Conservation (phyloP, 2,113 vertebrate species). For the Morone saxatilis region DNA sequence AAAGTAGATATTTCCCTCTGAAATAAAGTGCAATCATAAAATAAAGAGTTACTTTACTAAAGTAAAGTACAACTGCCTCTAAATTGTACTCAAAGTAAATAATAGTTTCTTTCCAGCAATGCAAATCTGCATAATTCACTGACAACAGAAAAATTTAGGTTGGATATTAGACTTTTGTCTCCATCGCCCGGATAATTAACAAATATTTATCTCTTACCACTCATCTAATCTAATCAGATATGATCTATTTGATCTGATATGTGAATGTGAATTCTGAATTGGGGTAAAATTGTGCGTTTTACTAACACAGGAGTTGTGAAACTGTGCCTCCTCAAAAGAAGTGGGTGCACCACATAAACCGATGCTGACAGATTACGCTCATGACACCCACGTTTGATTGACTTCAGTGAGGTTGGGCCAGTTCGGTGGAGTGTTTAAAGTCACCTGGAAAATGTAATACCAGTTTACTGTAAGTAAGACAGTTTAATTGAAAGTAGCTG, state of each 20-base stretch:
- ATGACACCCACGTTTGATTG: neutral
- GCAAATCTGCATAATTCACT: neutral
- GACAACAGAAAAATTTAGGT: neutral
- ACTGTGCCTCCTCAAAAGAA: conserved; percentile 9
- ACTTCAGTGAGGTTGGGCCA: neutral
- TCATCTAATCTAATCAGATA: neutral
- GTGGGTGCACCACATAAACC: neutral
- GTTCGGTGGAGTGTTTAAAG: neutral
- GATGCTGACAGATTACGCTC: neutral
- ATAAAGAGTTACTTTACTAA: too few species aligned
- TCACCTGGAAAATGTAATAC: neutral
- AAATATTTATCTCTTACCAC: neutral
- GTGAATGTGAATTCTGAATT: neutral
- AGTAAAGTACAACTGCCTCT: neutral
- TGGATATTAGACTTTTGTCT: neutral
- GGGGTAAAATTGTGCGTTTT: neutral
- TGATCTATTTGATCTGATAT: neutral
- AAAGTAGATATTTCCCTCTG: neutral
- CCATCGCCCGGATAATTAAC: neutral
- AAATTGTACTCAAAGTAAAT: neutral
- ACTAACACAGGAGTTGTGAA: neutral
- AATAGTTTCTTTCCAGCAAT: neutral
- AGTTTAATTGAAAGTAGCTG: neutral
- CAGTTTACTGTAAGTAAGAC: neutral
- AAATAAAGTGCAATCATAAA: too few species aligned